Base-by-base conservation (phyloP, 2,113 vertebrate species). In the Cephalopterus ornatus region DNA sequence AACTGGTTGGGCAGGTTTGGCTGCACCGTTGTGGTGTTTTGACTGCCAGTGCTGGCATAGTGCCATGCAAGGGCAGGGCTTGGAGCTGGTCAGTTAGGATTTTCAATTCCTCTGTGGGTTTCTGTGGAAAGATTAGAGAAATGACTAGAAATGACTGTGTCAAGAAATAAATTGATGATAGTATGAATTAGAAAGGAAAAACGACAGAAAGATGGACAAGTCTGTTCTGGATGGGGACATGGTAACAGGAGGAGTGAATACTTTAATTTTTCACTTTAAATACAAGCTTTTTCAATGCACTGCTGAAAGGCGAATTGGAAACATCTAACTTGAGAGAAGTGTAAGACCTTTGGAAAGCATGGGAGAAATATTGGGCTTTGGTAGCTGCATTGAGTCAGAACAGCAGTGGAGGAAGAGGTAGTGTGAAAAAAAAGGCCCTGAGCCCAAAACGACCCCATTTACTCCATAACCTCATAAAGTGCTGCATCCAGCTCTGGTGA, bases 101-200 rank as follows among this genome's bases (percentile, higher is more conserved):
- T 97, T 90, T 68, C 68, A 59, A 50, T 82, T 92, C 7, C 78
- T 92, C 82, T 52, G 81, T 66, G 92, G 63, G 41, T 89, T 62
- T 30, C 93, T 92, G 47, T 90, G 75, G 78, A 97, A 96, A 96
- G 96, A 97, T 96, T 91, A 93, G 94, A 94, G 95, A 95, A 95
- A n/a, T n/a, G n/a, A 42, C 74, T 93, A 74, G 62, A 96, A 97
- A 97, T 95, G 92, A 72, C 94, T 88, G 72, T 97, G 97, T 97
- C 97, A 97, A 89, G 96, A 95, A 97, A 95, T 79, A 96, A 97
- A 98, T 97, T 96, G 97, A 97, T 94, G 95, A 67, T 85, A 72
- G 76, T 97, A 81, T 95, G 97, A 97, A 97, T 96, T 97, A 96
- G 96, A 96, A 94, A 96, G 92, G 61, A 89, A 97, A 97, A 97